Evolutionary conservation across 2,888 invertebrate species (phyloP).

Genomic region (Chymomyza caudatula): DNA sequence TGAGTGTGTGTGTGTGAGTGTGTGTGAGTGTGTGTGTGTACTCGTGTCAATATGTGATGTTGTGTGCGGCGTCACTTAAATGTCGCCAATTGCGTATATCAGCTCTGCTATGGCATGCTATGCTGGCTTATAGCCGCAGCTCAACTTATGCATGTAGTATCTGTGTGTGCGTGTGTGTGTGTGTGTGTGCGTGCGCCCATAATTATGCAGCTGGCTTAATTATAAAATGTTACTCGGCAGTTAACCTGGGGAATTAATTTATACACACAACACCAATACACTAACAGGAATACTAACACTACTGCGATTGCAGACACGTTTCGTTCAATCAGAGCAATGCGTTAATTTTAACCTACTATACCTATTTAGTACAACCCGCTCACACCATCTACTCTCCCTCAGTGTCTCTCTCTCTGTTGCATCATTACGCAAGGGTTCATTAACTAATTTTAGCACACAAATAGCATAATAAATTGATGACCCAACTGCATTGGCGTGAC

Average conservation of each 20-base stretch:
- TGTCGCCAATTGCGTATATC: constrained; percentile 65
- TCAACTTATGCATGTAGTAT: constrained; percentile 6
- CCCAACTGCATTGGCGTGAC: constrained; percentile 19
- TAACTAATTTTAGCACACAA: constrained; percentile 60
- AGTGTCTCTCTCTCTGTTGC: neutral
- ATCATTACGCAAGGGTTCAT: constrained; percentile 55
- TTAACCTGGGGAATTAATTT: constrained; percentile 70
- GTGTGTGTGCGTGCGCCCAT: constrained; percentile 43
- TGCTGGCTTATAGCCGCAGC: neutral
- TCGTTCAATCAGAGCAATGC: neutral
- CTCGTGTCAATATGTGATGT: neutral
- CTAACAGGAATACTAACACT: constrained; percentile 2
- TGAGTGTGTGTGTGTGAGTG: neutral
- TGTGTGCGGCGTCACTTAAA: constrained; percentile 48
- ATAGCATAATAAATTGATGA: constrained; percentile 63
- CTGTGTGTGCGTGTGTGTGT: constrained; percentile 14
- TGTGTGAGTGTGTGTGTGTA: neutral
- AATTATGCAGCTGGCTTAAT: constrained; percentile 73
- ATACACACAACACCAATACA: constrained; percentile 30
- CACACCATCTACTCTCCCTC: neutral
- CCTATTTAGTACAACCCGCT: neutral
- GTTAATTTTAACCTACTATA: too few species aligned
- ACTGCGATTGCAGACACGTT: neutral
- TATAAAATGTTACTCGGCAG: constrained; percentile 66
- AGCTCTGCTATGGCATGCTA: constrained; percentile 12